Evolutionary conservation across 2,797 vertebrate species (phyloP).

Genomic region (Sebastes wilsoni): DNA sequence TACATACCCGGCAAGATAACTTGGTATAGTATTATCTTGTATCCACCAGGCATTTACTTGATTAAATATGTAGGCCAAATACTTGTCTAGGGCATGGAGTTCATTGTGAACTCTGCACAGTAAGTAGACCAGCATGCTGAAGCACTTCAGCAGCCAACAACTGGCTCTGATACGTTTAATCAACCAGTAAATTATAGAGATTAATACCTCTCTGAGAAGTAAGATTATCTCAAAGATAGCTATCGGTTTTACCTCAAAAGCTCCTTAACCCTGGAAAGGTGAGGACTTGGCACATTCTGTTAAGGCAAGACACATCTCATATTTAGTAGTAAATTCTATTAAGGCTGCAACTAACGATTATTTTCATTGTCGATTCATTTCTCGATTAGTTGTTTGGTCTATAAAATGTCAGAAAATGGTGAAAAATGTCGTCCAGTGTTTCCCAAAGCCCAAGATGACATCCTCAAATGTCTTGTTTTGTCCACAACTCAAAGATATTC

Average conservation of each 20-base stretch:
- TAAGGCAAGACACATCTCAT: conserved; percentile 29
- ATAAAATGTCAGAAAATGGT: too few relatives aligned
- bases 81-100: conserved; percentile 40
- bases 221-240: conserved; percentile 56
- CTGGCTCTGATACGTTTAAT: conserved; percentile 68
- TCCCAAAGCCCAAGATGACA: rapidly evolving
- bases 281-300: conserved; percentile 24
- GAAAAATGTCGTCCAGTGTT: too few relatives aligned
- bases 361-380: too few relatives aligned
- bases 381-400: too few relatives aligned
- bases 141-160: conserved; percentile 64
- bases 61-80: conserved; percentile 29
- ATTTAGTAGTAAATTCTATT: conserved; percentile 23
- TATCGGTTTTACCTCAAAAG: conserved; percentile 53
- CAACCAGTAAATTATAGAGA: conserved; percentile 72
- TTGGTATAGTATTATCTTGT: not conserved
- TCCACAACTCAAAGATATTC: too few relatives aligned
- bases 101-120: conserved; percentile 49
- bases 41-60: not conserved
- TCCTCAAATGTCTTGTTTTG: too few relatives aligned
- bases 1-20: not conserved
- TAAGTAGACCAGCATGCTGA: conserved; percentile 9
- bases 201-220: conserved; percentile 56
- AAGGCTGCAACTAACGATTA: too few relatives aligned
- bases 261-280: conserved; percentile 35